Evolutionary conservation across 1,140 invertebrate genomes (phyloP).

Genomic region (Telenomus remus): DNA sequence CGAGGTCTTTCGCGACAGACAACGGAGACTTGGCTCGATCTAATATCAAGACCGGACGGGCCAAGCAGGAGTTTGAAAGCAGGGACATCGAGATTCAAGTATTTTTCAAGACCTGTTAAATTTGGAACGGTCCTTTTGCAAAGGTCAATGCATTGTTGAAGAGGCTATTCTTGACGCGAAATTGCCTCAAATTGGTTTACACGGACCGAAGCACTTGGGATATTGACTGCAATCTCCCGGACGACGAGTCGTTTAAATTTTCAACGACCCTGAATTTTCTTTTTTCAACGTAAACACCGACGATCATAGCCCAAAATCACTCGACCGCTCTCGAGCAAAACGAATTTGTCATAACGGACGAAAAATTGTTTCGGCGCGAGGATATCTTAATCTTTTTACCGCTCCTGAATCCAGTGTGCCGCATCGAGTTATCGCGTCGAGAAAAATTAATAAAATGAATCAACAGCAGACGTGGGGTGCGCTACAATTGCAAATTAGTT

Average conservation of each 20-base stretch:
- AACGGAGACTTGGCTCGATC: slow-evolving; percentile 63
- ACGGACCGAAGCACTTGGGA: slow-evolving; percentile 67
- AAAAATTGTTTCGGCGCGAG: slow-evolving; percentile 10
- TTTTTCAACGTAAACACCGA: too few relatives aligned
- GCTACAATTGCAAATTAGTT: slow-evolving; percentile 50
- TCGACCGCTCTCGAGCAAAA: slow-evolving; percentile 1
- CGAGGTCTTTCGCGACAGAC: slow-evolving; percentile 35
- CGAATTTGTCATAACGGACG: slow-evolving; percentile 12
- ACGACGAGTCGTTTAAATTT: slow-evolving; percentile 73
- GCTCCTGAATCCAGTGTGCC: slow-evolving; percentile 15
- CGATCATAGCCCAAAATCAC: too few relatives aligned
- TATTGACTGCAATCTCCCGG: slow-evolving; percentile 66
- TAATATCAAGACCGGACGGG: slow-evolving; percentile 57
- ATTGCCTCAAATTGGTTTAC: slow-evolving; percentile 77
- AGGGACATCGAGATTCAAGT: slow-evolving; percentile 51
- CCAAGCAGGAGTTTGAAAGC: slow-evolving; percentile 21
- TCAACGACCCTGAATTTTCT: slow-evolving; percentile 25
- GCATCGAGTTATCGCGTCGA: slow-evolving; percentile 50
- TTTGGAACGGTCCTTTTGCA: slow-evolving; percentile 72
- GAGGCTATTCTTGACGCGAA: slow-evolving; percentile 75
- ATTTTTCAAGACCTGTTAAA: slow-evolving; percentile 67
- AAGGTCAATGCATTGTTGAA: slow-evolving; percentile 73
- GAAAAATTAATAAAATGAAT: slow-evolving; percentile 61
- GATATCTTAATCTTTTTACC: slow-evolving; percentile 44
- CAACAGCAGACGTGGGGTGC: slow-evolving; percentile 53